phyloP scores from a whole-genome alignment of 2,113 vertebrate species.

The Phyllostomus discolor region DNA sequence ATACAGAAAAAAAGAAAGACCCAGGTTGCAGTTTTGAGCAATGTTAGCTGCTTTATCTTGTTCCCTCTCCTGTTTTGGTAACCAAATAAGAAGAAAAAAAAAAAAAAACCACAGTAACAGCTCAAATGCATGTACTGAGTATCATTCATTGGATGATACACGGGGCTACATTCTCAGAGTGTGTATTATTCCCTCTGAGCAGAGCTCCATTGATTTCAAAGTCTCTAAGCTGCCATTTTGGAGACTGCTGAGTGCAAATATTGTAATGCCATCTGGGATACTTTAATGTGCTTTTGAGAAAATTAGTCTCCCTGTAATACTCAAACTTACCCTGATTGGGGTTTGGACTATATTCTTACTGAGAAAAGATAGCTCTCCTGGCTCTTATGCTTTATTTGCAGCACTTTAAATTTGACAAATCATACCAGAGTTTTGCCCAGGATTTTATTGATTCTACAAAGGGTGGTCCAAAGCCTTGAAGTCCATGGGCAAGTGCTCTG shows the following conservation, averaged over 20 bases:
- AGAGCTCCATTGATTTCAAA: conserved; percentile 31
- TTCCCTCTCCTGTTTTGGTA: background rate
- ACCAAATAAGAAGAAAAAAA: background rate
- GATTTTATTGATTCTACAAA: background rate
- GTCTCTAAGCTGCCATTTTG: conserved; percentile 58
- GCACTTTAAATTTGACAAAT: conserved; percentile 27
- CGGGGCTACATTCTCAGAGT: background rate
- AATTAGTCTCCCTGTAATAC: conserved; percentile 46
- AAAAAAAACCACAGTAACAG: background rate
- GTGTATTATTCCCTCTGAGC: conserved; percentile 10
- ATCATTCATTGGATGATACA: background rate
- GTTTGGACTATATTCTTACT: conserved; percentile 26
- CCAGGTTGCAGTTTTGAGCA: background rate
- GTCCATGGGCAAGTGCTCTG: background rate
- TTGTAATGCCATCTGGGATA: conserved; percentile 48
- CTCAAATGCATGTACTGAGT: conserved; percentile 11
- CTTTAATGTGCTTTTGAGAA: conserved; percentile 55
- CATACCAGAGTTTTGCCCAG: background rate
- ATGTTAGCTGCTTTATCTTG: background rate
- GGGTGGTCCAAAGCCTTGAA: background rate
- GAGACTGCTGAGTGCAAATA: conserved; percentile 54
- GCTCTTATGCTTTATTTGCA: conserved; percentile 2
- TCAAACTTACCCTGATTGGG: conserved; percentile 18
- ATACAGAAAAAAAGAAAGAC: background rate
- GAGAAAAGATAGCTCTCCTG: conserved; percentile 25